Conservation (phyloP, 2,113 vertebrate species). For the Myrmecobius fasciatus region DNA sequence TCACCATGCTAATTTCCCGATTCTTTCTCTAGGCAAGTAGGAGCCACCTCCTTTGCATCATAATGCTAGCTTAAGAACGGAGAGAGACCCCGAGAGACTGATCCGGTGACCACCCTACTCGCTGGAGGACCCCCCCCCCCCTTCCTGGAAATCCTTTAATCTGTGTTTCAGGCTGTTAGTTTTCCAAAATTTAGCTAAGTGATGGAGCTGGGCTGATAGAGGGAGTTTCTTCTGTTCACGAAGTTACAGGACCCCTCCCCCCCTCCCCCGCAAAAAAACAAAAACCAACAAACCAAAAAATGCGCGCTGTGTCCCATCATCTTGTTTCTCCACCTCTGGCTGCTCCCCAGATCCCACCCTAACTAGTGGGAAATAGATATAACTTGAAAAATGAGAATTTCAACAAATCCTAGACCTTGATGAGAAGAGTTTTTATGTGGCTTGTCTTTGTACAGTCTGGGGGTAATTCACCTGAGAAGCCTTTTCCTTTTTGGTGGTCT, state of each 20-base stretch:
- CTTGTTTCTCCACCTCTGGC: background rate
- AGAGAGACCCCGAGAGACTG: background rate
- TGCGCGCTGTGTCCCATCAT: background rate
- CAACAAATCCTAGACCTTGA: constrained; percentile 29
- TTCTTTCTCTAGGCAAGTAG: background rate
- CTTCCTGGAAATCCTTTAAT: too few relatives aligned
- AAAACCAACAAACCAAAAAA: too few relatives aligned
- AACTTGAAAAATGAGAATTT: constrained; percentile 33
- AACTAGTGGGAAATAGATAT: constrained; percentile 11
- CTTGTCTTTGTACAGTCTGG: constrained; percentile 21
- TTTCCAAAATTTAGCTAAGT: too few relatives aligned
- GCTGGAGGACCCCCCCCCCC: background rate
- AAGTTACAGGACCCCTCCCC: background rate
- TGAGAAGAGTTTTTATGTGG: background rate
- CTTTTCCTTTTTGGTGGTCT: constrained; percentile 30
- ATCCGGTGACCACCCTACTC: background rate
- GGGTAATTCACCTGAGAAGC: background rate
- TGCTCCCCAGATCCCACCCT: background rate
- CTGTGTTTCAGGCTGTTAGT: background rate
- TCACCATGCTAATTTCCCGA: constrained; percentile 28
- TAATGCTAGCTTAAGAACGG: constrained; percentile 12
- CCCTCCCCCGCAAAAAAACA: too few relatives aligned
- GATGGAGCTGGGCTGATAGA: background rate
- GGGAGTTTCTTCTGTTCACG: background rate
- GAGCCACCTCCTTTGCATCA: background rate